Evolutionary conservation across 2,113 vertebrate species (phyloP).

Genomic region (Indicator indicator): DNA sequence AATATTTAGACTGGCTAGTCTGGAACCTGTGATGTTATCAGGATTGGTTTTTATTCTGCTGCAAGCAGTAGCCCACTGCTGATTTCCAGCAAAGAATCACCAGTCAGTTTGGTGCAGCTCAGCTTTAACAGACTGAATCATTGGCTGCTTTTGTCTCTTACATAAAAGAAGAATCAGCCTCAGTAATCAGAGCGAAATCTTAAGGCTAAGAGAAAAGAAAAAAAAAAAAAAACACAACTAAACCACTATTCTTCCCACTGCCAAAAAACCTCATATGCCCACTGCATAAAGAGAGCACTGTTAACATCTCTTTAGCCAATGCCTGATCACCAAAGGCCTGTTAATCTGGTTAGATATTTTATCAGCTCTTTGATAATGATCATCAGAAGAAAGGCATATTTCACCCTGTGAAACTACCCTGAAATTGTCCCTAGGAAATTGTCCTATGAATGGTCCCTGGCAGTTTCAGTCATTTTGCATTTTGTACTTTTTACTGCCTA

Average conservation of each 20-base stretch:
- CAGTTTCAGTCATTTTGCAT: background rate
- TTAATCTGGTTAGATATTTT: background rate
- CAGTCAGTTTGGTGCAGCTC: background rate
- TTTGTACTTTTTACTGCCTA: background rate
- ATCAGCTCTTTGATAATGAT: background rate
- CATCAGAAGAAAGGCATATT: background rate
- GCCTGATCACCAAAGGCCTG: background rate
- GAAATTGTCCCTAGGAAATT: background rate
- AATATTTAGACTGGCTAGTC: background rate
- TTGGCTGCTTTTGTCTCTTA: conserved; percentile 33
- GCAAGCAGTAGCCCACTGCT: background rate
- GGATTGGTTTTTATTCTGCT: background rate
- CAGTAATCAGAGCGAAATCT: conserved; percentile 35
- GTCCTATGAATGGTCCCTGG: too few relatives aligned
- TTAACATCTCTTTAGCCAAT: background rate
- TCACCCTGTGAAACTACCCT: background rate
- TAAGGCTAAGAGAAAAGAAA: background rate
- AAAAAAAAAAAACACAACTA: background rate
- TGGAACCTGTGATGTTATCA: background rate
- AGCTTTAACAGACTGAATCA: conserved; percentile 5
- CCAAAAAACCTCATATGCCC: background rate
- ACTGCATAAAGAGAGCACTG: conserved; percentile 28
- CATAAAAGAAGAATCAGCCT: conserved; percentile 61
- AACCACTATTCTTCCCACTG: background rate
- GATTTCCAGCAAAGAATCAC: conserved; percentile 13